Percentiles rank a stretch among this genome's conserved stretches.
Conservation (phyloP, 2,888 invertebrate genomes). For the Hyalella azteca region DNA sequence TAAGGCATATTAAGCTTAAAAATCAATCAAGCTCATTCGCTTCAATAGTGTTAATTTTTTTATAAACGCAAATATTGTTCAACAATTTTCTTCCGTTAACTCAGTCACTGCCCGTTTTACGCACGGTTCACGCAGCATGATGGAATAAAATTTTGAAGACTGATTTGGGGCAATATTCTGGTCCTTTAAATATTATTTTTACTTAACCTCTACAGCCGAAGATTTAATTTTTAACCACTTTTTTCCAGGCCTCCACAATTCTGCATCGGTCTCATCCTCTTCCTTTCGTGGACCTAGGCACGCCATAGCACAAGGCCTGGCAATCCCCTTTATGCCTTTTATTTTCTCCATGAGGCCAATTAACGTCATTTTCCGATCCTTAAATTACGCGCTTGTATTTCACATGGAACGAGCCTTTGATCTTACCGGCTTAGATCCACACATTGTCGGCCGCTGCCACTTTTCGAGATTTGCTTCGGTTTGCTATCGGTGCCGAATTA, state of each 20-base stretch:
- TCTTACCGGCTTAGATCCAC: conserved; percentile 29
- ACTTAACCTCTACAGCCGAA: too few species aligned
- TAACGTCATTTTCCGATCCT: conserved; percentile 37
- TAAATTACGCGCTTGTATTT: conserved; percentile 36
- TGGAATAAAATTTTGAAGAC: too few species aligned
- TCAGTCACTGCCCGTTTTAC: too few species aligned
- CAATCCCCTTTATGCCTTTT: conserved; percentile 36
- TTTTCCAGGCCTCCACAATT: background rate
- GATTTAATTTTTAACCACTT: background rate
- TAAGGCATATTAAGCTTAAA: too few species aligned
- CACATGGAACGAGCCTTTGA: conserved; percentile 19
- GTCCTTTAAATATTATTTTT: too few species aligned
- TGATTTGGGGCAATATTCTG: too few species aligned
- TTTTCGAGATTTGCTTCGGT: conserved; percentile 27
- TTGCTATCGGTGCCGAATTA: conserved; percentile 16
- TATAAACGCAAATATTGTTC: too few species aligned
- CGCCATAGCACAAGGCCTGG: conserved; percentile 16
- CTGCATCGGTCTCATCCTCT: background rate
- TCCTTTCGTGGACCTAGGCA: background rate
- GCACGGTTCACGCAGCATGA: too few species aligned
- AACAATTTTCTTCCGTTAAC: too few species aligned
- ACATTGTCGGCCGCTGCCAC: conserved; percentile 5
- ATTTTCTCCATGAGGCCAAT: conserved; percentile 27
- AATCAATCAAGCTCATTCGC: background rate
- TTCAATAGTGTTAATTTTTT: background rate